phyloP scores from a whole-genome alignment of 2,113 vertebrate genomes.

The Entomyzon cyanotis region DNA sequence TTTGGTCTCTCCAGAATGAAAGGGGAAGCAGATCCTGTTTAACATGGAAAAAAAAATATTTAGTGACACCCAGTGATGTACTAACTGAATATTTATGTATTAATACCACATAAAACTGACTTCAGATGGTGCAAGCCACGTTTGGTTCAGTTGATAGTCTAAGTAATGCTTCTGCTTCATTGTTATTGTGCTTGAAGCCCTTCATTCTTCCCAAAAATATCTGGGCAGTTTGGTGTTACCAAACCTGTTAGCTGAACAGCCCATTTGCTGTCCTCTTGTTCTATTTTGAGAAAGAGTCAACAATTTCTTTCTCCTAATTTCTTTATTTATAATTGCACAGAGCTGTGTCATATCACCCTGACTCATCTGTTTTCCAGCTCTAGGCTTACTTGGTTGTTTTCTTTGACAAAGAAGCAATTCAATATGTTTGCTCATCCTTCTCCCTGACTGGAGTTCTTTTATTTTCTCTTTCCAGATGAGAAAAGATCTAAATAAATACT shows the following conservation, averaged over 20 bases:
- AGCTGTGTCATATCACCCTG: not conserved
- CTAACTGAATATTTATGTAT: not conserved
- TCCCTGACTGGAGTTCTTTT: not conserved
- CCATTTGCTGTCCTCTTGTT: not conserved
- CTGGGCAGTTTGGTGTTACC: not conserved
- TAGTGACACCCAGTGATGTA: not conserved
- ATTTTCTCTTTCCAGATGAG: constrained; percentile 13
- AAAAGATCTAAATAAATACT: constrained; percentile 25
- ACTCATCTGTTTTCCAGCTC: not conserved
- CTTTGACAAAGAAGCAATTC: not conserved
- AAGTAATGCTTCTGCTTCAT: not conserved
- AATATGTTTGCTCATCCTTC: not conserved
- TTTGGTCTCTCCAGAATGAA: not conserved
- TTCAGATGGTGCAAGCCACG: not conserved
- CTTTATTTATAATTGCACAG: not conserved
- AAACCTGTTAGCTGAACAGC: not conserved
- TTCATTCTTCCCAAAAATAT: not conserved
- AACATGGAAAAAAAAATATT: not conserved
- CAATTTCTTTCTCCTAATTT: not conserved
- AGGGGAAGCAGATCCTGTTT: not conserved
- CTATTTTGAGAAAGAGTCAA: not conserved
- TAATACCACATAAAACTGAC: not conserved
- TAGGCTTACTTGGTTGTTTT: not conserved
- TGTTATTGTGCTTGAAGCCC: not conserved
- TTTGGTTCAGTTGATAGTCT: not conserved